These are phyloP conservation scores for Frankliniella fusca DNA, from an alignment of 2,888 invertebrate genomes.

Conservation along the genomic window DNA sequence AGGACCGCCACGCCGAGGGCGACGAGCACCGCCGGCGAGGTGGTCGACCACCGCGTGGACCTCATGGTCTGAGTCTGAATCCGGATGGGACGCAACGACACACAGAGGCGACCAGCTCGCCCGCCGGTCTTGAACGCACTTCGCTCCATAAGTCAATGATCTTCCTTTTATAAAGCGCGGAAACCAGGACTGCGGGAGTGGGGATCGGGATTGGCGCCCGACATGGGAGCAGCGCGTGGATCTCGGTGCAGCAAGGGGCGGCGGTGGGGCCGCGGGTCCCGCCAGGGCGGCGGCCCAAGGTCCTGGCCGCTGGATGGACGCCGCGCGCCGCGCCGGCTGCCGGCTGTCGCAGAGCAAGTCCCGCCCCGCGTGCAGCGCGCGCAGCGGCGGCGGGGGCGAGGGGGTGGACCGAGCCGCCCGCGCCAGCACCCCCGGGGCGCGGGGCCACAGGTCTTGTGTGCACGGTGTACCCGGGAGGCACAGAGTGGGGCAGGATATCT, in stretches of 20 bases:
- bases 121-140: not conserved
- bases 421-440: no score
- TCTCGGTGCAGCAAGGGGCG: not conserved
- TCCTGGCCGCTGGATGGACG: not conserved
- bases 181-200: not conserved
- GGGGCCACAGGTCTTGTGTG: no score
- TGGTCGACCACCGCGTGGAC: not conserved
- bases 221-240: not conserved
- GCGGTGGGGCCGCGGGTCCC: not conserved
- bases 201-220: not conserved
- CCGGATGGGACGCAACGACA: no score
- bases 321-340: no score
- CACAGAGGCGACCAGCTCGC: not conserved
- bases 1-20: not conserved
- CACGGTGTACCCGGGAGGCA: no score
- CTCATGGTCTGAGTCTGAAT: not conserved
- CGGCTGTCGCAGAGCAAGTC: no score
- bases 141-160: conserved; percentile 4
- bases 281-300: not conserved
- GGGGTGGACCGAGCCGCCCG: no score
- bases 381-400: no score
- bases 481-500: no score
- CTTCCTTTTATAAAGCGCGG: conserved; percentile 10
- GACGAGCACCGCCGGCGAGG: not conserved
- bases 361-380: no score